Percentiles rank a stretch among this genome's conserved stretches.
These are phyloP conservation scores for Mythimna albipuncta DNA, from an alignment of 2,888 invertebrate genomes.

Conservation along the genomic window DNA sequence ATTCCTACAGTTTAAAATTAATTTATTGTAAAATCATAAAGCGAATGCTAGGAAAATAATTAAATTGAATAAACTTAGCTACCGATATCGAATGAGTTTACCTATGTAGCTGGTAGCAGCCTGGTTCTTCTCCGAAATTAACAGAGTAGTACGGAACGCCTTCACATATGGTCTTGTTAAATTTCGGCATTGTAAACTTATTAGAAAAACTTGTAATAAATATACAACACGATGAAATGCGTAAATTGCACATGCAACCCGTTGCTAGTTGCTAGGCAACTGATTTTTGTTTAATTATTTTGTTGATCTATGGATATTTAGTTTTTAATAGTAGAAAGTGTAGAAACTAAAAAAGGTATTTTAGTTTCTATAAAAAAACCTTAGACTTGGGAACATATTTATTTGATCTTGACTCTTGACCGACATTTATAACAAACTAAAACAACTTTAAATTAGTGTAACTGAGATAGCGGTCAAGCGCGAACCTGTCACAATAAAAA, in stretches of 20 bases:
- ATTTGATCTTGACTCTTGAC: no score
- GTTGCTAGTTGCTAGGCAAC: conserved; percentile 70
- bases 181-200: conserved; percentile 80
- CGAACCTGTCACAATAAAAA: no score
- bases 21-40: no score
- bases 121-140: conserved; percentile 77
- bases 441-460: no score
- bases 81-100: conserved; percentile 44
- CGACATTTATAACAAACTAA: no score
- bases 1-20: no score
- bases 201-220: conserved; percentile 32
- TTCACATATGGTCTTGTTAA: conserved; percentile 75
- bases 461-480: no score
- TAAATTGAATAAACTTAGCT: not conserved
- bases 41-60: no score
- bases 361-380: no score
- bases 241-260: conserved; percentile 17
- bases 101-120: conserved; percentile 86
- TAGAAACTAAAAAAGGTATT: no score
- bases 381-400: no score
- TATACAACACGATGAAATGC: not conserved
- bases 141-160: conserved; percentile 81
- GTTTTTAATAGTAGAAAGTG: no score
- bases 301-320: not conserved
- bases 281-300: conserved; percentile 30